Evolutionary conservation across 2,113 vertebrate genomes (phyloP), one percentile per base, ranked within the genome.

Genomic region (Clupea harengus): DNA sequence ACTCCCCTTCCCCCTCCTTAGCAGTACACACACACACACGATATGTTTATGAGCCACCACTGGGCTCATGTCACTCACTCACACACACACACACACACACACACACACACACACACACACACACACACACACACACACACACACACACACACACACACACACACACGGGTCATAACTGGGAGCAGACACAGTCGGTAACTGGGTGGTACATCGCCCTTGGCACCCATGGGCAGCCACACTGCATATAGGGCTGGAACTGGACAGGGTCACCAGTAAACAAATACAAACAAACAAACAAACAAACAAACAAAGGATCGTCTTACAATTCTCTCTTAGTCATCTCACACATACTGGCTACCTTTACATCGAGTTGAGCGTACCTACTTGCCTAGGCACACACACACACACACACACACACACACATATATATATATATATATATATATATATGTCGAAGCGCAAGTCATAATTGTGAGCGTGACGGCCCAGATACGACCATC

Each of bases 61-160:
- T 49, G 47, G 47, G 13, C n/a, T 10, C 6, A 10, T 11, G 46
- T 28, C 45, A 49, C 81, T 52, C 81, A 49, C 81, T 52, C 20
- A 28, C 81, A 82, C 81, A 81, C 75, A 39, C 75, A 45, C 47
- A 49, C 47, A 49, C 47, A 49, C 47, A 49, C 47, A 49, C 47
- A 49, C 47, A 49, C 47, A 49, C 47, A 49, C 47, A 49, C 45
- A 28, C 81, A 52, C 81, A 49, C 81, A 82, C 20, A 28, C 81
- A 82, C 81, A 25, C 46, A 50, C 81, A 80, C 46, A 47, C 46
- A 47, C 46, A 47, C 46, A 47, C 46, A 47, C 46, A 47, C 46
- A 47, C 46, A 47, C 46, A 47, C 46, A 47, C 75, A 80, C 75
- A 39, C 75, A 80, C 75, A 80, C 75, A 80, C 75, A 82, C 81